A percentile compares a stretch with the other conserved stretches of the same genome.
phyloP scores from a whole-genome alignment of 2,797 vertebrate species.

The Ambastaia sidthimunki region DNA sequence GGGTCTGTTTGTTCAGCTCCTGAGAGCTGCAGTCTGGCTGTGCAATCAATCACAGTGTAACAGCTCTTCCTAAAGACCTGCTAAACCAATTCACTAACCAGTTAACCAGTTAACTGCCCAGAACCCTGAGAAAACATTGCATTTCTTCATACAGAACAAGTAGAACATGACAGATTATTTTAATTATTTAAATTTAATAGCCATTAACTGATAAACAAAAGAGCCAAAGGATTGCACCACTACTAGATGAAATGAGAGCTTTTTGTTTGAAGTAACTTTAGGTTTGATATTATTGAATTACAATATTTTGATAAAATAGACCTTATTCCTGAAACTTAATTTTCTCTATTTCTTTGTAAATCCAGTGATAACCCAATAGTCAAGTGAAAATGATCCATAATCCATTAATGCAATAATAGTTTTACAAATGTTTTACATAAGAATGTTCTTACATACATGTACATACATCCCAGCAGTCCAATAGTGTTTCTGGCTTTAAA shows the following conservation, averaged over 20 bases:
- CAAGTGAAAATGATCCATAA: no score
- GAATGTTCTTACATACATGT: no score
- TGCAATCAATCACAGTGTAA: constrained; percentile 73
- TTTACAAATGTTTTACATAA: no score
- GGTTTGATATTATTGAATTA: no score
- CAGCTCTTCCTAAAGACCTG: constrained; percentile 73
- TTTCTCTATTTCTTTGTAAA: no score
- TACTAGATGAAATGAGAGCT: not conserved
- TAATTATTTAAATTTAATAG: not conserved
- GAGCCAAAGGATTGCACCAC: not conserved
- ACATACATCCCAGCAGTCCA: no score
- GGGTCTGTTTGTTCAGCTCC: constrained; percentile 55
- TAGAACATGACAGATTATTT: constrained; percentile 8
- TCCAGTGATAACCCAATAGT: no score
- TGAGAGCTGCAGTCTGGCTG: constrained; percentile 63
- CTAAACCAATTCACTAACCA: constrained; percentile 63
- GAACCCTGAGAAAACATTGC: not conserved
- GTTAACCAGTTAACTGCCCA: constrained; percentile 41
- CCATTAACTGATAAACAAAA: not conserved
- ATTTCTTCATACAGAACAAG: constrained; percentile 28
- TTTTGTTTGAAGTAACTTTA: not conserved
- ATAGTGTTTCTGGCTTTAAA: no score
- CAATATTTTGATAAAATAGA: no score
- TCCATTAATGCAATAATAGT: no score
- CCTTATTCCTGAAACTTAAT: no score